These are phyloP conservation scores for Hiodon tergisus DNA, from an alignment of 2,113 vertebrate species.

Conservation along the genomic window DNA sequence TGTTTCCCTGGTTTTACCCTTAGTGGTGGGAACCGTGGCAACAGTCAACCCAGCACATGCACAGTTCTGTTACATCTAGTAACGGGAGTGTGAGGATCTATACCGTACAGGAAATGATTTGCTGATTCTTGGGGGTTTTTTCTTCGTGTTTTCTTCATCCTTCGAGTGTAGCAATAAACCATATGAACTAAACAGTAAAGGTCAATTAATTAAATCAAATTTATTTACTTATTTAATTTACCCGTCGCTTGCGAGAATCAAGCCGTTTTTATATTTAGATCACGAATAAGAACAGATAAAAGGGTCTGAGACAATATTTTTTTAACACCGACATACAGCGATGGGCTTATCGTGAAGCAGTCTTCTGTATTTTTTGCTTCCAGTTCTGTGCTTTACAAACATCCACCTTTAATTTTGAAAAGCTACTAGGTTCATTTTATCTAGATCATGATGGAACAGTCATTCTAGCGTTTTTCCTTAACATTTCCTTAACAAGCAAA, in stretches of 20 bases:
- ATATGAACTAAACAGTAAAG: background rate
- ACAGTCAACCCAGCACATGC: too few relatives aligned
- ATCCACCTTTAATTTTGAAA: too few relatives aligned
- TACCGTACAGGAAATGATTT: background rate
- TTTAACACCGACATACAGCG: slow-evolving; percentile 36
- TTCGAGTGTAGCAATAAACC: background rate
- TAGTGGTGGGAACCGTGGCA: too few relatives aligned
- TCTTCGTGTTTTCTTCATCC: background rate
- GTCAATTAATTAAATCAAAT: too few relatives aligned
- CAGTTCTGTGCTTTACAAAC: background rate
- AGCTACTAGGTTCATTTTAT: too few relatives aligned
- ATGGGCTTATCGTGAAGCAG: slow-evolving; percentile 35
- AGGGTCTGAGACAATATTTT: too few relatives aligned
- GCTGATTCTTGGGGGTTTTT: background rate
- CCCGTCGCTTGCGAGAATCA: too few relatives aligned
- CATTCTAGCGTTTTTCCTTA: too few relatives aligned
- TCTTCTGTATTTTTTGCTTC: background rate
- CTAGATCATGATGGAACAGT: too few relatives aligned
- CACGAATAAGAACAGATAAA: background rate
- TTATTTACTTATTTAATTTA: too few relatives aligned
- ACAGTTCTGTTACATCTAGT: background rate
- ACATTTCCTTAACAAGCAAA: too few relatives aligned
- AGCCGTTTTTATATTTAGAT: background rate
- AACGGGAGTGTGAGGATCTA: background rate
- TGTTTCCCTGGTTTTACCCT: too few relatives aligned